Evolutionary conservation across 2,797 vertebrate genomes (phyloP).

Genomic region (Stomatorhinus walkeri): DNA sequence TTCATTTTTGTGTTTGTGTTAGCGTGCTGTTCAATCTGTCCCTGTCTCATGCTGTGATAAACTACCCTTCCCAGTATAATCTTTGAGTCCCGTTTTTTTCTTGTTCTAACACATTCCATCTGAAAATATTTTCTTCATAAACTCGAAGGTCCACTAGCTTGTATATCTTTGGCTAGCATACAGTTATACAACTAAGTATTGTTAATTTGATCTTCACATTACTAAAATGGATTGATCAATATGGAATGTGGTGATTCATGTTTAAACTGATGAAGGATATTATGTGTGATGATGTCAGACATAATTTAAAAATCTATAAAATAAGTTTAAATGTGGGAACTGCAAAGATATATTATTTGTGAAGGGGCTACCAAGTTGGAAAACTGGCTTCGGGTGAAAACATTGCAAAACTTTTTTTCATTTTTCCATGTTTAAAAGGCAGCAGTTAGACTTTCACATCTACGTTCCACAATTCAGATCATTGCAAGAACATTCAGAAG

Average conservation of each 20-base stretch:
- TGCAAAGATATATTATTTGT: neutral
- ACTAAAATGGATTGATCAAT: neutral
- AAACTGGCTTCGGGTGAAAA: neutral
- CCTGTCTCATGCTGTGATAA: neutral
- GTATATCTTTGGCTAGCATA: neutral
- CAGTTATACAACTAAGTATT: neutral
- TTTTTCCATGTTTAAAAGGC: neutral
- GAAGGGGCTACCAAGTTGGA: neutral
- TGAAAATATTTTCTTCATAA: neutral
- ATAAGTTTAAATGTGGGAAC: neutral
- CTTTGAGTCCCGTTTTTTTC: neutral
- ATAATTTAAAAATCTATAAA: neutral
- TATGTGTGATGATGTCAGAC: neutral
- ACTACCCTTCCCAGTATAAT: neutral
- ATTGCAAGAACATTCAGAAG: neutral
- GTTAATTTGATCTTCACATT: neutral
- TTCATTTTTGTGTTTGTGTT: neutral
- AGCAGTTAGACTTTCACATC: neutral
- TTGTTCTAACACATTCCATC: neutral
- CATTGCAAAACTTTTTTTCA: neutral
- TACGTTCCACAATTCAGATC: neutral
- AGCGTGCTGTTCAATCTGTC: neutral
- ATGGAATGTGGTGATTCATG: neutral
- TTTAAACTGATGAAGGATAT: neutral
- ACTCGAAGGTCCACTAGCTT: neutral